Evolutionary conservation across 2,113 vertebrate species (phyloP).

Genomic region (Thunnus thynnus): DNA sequence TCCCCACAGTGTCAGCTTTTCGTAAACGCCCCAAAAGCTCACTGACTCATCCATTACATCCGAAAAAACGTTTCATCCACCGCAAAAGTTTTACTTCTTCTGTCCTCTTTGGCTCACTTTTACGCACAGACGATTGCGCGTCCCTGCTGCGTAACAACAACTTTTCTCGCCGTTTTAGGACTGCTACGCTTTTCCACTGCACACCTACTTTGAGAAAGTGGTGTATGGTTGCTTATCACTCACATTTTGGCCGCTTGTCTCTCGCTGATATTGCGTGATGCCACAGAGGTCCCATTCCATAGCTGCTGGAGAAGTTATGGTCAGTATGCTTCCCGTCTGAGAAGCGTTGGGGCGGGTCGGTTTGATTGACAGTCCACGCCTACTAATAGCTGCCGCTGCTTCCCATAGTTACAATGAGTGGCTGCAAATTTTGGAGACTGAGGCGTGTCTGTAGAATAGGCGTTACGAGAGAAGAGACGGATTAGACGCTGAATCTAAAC

Average conservation of each 20-base stretch:
- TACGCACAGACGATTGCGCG: conserved; percentile 52
- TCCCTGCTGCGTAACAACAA: conserved; percentile 18
- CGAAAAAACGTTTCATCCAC: background rate
- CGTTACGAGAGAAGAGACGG: background rate
- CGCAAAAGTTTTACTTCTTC: conserved; percentile 22
- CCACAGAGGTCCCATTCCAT: conserved; percentile 43
- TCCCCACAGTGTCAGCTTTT: conserved; percentile 28
- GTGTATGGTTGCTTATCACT: conserved; percentile 36
- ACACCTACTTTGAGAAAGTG: conserved; percentile 69
- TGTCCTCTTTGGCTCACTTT: conserved; percentile 44
- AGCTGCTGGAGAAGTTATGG: conserved; percentile 66
- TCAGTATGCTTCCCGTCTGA: conserved; percentile 62
- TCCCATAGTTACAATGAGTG: conserved; percentile 24
- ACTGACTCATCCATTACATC: conserved; percentile 44
- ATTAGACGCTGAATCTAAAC: background rate
- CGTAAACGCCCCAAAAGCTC: background rate
- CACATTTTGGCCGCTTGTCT: conserved; percentile 71
- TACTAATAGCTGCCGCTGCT: conserved; percentile 57
- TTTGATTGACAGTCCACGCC: conserved; percentile 73
- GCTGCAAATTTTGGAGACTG: conserved; percentile 11
- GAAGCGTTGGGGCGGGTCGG: conserved; percentile 56
- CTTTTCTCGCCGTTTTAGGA: conserved; percentile 30
- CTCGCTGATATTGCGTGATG: conserved; percentile 34
- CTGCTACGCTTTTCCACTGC: background rate
- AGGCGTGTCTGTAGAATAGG: conserved; percentile 43